Percentiles rank a stretch among this genome's conserved stretches.
phyloP scores from a whole-genome alignment of 1,140 invertebrate genomes.

The Holotrichia oblita region DNA sequence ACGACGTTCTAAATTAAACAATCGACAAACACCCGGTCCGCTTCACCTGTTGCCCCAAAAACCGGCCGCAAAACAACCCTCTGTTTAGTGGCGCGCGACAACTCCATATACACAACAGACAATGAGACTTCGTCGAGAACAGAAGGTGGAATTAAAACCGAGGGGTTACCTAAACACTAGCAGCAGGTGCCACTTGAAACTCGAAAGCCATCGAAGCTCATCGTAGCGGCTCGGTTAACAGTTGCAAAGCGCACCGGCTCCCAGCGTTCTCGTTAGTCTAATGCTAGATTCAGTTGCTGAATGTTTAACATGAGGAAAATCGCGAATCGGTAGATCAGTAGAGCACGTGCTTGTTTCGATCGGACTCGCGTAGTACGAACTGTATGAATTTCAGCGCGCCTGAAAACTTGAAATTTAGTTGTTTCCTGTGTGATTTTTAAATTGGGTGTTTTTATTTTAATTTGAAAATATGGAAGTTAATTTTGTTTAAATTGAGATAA shows the following conservation, averaged over 20 bases:
- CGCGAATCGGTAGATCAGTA: not conserved
- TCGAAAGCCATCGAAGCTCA: conserved; percentile 15
- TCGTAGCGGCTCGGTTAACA: not conserved
- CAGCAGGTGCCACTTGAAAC: not conserved
- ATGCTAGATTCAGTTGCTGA: not conserved
- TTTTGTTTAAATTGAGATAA: too few relatives aligned
- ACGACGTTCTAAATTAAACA: too few relatives aligned
- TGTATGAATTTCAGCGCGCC: too few relatives aligned
- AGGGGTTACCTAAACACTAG: not conserved
- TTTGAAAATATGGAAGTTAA: too few relatives aligned
- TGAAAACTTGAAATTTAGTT: too few relatives aligned
- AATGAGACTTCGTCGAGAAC: not conserved
- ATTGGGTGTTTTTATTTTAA: too few relatives aligned
- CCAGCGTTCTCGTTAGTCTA: not conserved
- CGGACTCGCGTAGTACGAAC: not conserved
- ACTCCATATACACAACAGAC: not conserved
- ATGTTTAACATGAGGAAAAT: not conserved
- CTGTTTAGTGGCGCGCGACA: not conserved
- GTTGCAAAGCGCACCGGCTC: not conserved
- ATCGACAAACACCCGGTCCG: not conserved
- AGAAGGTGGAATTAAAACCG: not conserved
- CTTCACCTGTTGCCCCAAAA: not conserved
- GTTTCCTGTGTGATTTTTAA: too few relatives aligned
- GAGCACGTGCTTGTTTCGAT: not conserved
- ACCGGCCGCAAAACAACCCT: not conserved